Evolutionary conservation across 2,113 vertebrate genomes (phyloP).

Genomic region (Coptodon rendalli): DNA sequence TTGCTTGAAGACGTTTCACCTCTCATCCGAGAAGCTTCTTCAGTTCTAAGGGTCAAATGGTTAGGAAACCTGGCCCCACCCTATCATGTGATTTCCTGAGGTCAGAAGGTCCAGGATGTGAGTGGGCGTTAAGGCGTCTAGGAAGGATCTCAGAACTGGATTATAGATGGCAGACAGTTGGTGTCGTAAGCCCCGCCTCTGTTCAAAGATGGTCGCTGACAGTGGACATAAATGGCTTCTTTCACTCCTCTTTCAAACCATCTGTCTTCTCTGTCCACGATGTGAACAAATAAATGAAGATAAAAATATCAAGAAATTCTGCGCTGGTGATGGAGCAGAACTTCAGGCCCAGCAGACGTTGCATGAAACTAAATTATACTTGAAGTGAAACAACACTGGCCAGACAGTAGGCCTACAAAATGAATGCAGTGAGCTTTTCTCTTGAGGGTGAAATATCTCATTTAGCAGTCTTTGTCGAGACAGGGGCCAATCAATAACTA

Average conservation of each 20-base stretch:
- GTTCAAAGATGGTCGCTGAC: background rate
- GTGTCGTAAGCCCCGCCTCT: rapidly evolving
- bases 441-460: slow-evolving; percentile 43
- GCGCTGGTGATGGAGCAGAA: background rate
- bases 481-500: slow-evolving; percentile 41
- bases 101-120: rapidly evolving
- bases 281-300: background rate
- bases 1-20: no score
- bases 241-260: background rate
- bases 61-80: background rate
- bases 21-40: no score
- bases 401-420: background rate
- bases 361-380: slow-evolving; percentile 10
- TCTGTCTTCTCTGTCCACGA: background rate
- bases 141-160: rapidly evolving
- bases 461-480: slow-evolving; percentile 39
- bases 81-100: rapidly evolving
- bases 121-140: background rate
- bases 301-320: background rate
- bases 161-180: background rate
- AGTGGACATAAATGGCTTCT: background rate
- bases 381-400: background rate
- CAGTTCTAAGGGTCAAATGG: no score
- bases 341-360: background rate
- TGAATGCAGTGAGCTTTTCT: slow-evolving; percentile 12